These are phyloP conservation scores for Bombyx mandarina DNA, from an alignment of 1,140 invertebrate species.

Conservation along the genomic window DNA sequence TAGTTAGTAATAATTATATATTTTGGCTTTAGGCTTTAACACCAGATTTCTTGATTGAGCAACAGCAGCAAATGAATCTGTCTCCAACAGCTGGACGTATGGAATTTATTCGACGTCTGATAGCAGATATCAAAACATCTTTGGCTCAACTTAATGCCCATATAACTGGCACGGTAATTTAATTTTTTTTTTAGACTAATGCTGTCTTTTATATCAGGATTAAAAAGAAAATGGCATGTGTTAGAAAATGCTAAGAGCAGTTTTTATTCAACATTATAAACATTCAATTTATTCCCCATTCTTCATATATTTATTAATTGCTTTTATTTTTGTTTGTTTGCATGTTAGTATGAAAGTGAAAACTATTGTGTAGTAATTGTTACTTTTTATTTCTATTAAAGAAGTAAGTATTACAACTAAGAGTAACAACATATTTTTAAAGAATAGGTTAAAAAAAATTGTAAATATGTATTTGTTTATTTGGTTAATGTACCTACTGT, in stretches of 20 bases:
- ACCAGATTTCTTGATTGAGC: constrained; percentile 70
- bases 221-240: no score
- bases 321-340: no score
- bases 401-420: background rate
- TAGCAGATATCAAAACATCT: constrained; percentile 26
- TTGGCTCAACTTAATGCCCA: constrained; percentile 18
- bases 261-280: no score
- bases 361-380: no score
- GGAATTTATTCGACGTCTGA: constrained; percentile 27
- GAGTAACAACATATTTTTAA: no score
- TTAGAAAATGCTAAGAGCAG: no score
- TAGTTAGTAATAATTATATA: background rate
- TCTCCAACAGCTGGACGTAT: constrained; percentile 31
- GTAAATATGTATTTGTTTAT: constrained; percentile 19
- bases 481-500: constrained; percentile 25
- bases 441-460: background rate
- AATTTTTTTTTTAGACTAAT: background rate
- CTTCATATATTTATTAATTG: no score
- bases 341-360: no score
- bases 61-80: constrained; percentile 28
- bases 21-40: constrained; percentile 25
- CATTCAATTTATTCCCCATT: no score
- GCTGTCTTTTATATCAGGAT: no score
- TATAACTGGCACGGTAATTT: constrained; percentile 4
- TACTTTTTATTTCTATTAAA: background rate